phyloP scores from a whole-genome alignment of 2,113 vertebrate genomes.

The Haemorhous mexicanus region DNA sequence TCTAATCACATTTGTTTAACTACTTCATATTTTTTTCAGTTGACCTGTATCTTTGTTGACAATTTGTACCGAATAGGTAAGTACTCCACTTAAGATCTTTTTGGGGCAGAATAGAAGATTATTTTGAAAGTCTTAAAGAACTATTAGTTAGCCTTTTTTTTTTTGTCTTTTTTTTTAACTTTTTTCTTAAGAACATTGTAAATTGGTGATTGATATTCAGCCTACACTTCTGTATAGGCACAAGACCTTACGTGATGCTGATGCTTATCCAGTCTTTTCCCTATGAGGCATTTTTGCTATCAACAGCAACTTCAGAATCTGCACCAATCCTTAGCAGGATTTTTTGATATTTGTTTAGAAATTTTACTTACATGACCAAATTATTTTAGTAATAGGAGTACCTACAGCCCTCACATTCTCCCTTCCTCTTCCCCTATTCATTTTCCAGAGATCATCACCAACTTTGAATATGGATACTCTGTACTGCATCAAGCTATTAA shows the following conservation, averaged over 20 bases:
- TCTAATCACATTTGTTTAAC: background rate
- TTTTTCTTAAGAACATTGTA: background rate
- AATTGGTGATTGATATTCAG: background rate
- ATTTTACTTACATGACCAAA: background rate
- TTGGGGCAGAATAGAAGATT: background rate
- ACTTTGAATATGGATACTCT: background rate
- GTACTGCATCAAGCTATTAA: background rate
- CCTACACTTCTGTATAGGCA: background rate
- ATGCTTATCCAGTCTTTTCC: background rate
- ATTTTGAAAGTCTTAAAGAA: background rate
- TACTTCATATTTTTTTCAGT: background rate
- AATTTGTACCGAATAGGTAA: background rate
- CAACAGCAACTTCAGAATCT: background rate
- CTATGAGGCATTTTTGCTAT: background rate
- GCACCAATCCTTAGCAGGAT: background rate
- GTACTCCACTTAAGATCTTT: background rate
- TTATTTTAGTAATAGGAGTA: background rate
- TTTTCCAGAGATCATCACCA: background rate
- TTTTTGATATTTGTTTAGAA: background rate
- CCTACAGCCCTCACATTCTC: background rate
- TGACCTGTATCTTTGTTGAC: background rate
- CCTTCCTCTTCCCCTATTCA: background rate
- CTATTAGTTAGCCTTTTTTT: background rate
- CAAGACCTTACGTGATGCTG: background rate
- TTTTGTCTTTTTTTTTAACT: background rate